Evolutionary conservation across 2,888 invertebrate species (phyloP).

Genomic region (Phalera bucephala): DNA sequence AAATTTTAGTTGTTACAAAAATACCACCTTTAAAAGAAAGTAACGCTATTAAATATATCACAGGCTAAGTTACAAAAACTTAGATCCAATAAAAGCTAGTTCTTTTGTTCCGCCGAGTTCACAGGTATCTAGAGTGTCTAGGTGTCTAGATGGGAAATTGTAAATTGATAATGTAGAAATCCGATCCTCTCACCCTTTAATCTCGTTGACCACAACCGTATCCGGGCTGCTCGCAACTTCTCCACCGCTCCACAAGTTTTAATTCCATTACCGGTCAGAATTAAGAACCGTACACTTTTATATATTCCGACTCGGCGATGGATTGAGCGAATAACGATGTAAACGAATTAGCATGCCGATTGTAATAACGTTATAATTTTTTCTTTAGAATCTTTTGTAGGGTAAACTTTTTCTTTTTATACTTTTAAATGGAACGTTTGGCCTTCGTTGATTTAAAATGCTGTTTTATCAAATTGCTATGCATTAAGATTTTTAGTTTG

Average conservation of each 20-base stretch:
- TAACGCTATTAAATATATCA: too few species aligned
- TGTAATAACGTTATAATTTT: constrained; percentile 6
- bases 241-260: constrained; percentile 51
- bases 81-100: neutral
- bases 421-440: neutral
- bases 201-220: constrained; percentile 30
- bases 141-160: constrained; percentile 37
- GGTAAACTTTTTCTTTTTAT: constrained; percentile 6
- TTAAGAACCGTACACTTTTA: constrained; percentile 46
- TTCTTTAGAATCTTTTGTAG: neutral
- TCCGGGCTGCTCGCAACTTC: constrained; percentile 38
- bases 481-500: neutral
- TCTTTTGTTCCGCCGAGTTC: constrained; percentile 17
- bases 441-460: neutral
- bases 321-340: constrained; percentile 47
- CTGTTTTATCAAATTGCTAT: neutral
- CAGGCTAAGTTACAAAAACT: too few species aligned
- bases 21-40: too few species aligned
- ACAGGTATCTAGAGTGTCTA: constrained; percentile 21
- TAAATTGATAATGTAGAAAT: constrained; percentile 55
- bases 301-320: constrained; percentile 43
- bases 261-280: constrained; percentile 59
- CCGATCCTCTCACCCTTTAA: constrained; percentile 34
- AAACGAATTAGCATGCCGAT: constrained; percentile 48
- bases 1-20: too few species aligned